Conservation (phyloP, 2,888 invertebrate genomes). For the Dysmachus trigonus region DNA sequence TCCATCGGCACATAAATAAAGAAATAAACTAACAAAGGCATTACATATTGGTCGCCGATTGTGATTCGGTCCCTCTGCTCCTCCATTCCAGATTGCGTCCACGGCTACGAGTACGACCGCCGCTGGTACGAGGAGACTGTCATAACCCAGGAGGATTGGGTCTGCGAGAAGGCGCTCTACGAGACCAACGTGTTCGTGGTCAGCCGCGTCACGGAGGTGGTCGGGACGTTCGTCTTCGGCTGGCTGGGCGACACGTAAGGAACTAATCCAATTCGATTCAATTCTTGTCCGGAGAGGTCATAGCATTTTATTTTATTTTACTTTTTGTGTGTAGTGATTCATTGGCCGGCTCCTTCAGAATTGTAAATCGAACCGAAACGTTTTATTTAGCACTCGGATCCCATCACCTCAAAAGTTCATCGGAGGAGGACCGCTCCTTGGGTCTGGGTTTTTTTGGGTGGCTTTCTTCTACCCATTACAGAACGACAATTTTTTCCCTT, state of each 20-base stretch:
- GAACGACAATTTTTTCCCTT: not conserved
- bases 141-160: slow-evolving; percentile 68
- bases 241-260: slow-evolving; percentile 69
- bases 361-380: not conserved
- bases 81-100: slow-evolving; percentile 64
- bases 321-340: slow-evolving; percentile 30
- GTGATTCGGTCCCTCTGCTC: slow-evolving; percentile 45
- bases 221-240: slow-evolving; percentile 69
- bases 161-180: slow-evolving; percentile 67
- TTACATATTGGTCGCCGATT: slow-evolving; percentile 41
- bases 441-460: not conserved
- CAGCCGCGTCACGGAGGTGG: slow-evolving; percentile 67
- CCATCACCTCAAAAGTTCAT: not conserved
- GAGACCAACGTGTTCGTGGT: slow-evolving; percentile 68
- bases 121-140: slow-evolving; percentile 67
- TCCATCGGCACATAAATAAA: slow-evolving; percentile 28
- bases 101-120: slow-evolving; percentile 69
- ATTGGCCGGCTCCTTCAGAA: not conserved
- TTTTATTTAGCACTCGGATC: not conserved
- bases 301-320: not conserved
- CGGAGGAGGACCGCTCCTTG: not conserved
- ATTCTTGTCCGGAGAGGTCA: slow-evolving; percentile 19
- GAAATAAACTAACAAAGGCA: slow-evolving; percentile 24
- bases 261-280: slow-evolving; percentile 44
- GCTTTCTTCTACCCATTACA: not conserved